Base-by-base conservation (phyloP, 2,888 invertebrate genomes). In the Podabrus alpinus region DNA sequence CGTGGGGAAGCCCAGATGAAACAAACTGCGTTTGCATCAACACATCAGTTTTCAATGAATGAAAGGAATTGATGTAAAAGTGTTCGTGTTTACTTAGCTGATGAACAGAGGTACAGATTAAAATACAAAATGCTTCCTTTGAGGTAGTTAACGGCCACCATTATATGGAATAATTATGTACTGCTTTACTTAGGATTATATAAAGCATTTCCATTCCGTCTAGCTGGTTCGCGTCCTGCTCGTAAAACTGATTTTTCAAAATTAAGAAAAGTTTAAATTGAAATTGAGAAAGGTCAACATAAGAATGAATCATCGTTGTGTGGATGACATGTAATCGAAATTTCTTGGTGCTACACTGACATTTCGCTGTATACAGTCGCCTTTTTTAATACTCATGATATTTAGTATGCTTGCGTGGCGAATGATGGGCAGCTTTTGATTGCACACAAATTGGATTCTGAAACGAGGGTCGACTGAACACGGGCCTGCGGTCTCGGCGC, bases 341-440 rank as follows among this genome's bases (percentile, higher is more conserved):
- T 19, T 64, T 64, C 15, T 59, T 16, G 62, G 9, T 59, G 29
- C 11, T 59, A 24, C 13, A 67, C 25, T 60, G 16, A 67, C 60
- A 59, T 66, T n/a, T 60, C 16, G 11, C 15, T 11, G 19, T 59
- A 59, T 59, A 59, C n/a, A 62, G 24, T 64, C 21, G 21, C 64
- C 17, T 17, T 25, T 64, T 75, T 74, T 72, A 69, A 68, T 59
- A 75, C 45, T 24, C 61, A 25, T 73, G 76, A 73, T 73, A 72
- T 73, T 68, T 73, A 59, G 66, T 67, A 45, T 66, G 80, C 73
- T 84, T 79, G 83, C 84, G 83, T 84, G 84, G 81, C 77, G 78
- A 79, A 81, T 85, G 84, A 85, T 82, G 82, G 84, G 82, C 84
- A 84, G 82, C 79, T 82, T 84, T 84, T 85, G 84, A 85, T 84